Conservation (phyloP, 1,140 invertebrate species). For the Phocides pigmalion region DNA sequence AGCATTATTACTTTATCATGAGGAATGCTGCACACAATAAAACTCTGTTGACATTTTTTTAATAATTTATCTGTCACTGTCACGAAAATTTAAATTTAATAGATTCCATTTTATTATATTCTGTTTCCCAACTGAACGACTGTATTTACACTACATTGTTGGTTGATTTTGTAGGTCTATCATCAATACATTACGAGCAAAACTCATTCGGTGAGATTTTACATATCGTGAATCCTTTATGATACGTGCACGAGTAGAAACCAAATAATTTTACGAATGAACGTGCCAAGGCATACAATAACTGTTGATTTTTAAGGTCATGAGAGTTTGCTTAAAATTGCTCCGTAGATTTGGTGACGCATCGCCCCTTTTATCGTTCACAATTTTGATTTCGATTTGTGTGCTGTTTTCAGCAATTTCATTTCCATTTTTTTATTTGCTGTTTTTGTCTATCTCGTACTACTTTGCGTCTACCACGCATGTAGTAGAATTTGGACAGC, state of each 20-base stretch:
- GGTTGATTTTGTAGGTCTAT: slow-evolving; percentile 66
- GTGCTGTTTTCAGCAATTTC: background rate
- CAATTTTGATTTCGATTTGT: slow-evolving; percentile 7
- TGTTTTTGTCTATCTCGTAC: no score
- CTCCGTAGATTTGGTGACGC: slow-evolving; percentile 39
- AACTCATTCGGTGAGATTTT: slow-evolving; percentile 66
- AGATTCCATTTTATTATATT: slow-evolving; percentile 48
- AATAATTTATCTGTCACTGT: background rate
- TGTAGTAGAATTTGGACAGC: no score
- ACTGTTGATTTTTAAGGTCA: slow-evolving; percentile 58
- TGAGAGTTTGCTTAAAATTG: slow-evolving; percentile 50
- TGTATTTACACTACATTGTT: slow-evolving; percentile 57
- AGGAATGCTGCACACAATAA: no score
- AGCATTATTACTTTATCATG: no score
- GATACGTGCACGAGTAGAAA: slow-evolving; percentile 59
- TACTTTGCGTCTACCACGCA: no score
- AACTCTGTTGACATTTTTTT: background rate
- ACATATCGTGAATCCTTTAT: slow-evolving; percentile 70
- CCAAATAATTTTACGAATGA: slow-evolving; percentile 69
- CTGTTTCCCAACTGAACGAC: slow-evolving; percentile 65
- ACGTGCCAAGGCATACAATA: slow-evolving; percentile 59
- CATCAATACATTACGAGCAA: slow-evolving; percentile 69
- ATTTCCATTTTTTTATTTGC: background rate
- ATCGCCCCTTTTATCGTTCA: slow-evolving; percentile 29
- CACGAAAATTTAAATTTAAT: slow-evolving; percentile 48